Percentiles rank a stretch among this genome's conserved stretches.
Conservation (phyloP, 2,888 invertebrate species). For the Baccha elongata region DNA sequence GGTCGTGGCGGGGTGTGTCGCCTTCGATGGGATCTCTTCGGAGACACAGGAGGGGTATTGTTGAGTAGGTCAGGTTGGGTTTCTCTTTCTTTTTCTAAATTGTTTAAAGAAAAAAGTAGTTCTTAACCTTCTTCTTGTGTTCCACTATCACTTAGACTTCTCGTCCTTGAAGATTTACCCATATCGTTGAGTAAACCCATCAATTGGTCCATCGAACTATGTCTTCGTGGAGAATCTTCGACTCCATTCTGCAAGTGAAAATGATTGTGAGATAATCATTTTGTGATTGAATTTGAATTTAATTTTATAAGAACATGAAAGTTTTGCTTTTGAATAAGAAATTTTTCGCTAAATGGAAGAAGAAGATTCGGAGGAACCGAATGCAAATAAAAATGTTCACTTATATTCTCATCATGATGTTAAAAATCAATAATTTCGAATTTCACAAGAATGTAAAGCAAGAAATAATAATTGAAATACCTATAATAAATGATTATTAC, state of each 20-base stretch:
- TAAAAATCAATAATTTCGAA: too few species aligned
- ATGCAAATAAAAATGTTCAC: too few species aligned
- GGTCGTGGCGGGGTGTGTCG: constrained; percentile 92
- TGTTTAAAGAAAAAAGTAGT: background rate
- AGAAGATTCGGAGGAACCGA: too few species aligned
- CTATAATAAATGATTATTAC: too few species aligned
- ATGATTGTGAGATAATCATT: background rate
- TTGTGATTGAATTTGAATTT: too few species aligned
- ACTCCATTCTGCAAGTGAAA: constrained; percentile 78
- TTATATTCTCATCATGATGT: too few species aligned
- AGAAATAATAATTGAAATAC: too few species aligned
- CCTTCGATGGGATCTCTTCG: constrained; percentile 88
- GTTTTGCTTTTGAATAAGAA: too few species aligned
- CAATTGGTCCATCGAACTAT: constrained; percentile 83
- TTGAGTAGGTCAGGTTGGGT: constrained; percentile 85
- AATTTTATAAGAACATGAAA: too few species aligned
- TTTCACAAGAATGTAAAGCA: too few species aligned
- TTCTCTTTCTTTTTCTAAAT: constrained; percentile 80
- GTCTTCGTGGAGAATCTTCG: constrained; percentile 82
- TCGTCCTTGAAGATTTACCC: constrained; percentile 81
- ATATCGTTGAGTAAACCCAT: constrained; percentile 82
- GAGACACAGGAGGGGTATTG: constrained; percentile 90
- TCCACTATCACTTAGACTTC: constrained; percentile 82
- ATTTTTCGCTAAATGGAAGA: too few species aligned
- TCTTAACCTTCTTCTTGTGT: constrained; percentile 80